A percentile compares a stretch with the other conserved stretches of the same genome.
These are phyloP conservation scores for Tholera decimalis DNA, from an alignment of 2,888 invertebrate species.

Conservation along the genomic window DNA sequence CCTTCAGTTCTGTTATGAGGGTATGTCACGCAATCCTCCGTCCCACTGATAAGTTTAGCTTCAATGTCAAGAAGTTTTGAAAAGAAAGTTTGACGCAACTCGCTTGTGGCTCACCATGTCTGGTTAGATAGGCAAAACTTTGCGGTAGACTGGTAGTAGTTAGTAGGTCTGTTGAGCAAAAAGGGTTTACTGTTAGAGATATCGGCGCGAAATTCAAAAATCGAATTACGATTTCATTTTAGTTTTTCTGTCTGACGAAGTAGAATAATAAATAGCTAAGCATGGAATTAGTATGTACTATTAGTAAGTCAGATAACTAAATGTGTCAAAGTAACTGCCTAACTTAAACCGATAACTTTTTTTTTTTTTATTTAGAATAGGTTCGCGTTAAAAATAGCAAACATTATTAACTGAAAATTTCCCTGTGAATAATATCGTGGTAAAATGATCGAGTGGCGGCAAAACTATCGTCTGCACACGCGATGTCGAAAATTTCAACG, in stretches of 20 bases:
- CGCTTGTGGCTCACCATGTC: constrained; percentile 8
- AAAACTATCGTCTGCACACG: constrained; percentile 48
- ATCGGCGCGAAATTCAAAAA: not conserved
- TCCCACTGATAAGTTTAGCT: constrained; percentile 35
- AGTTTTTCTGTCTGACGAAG: not conserved
- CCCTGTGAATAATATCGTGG: constrained; percentile 31
- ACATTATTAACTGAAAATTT: constrained; percentile 22
- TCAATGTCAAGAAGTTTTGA: constrained; percentile 57
- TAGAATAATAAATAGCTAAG: not conserved
- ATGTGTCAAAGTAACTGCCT: not conserved
- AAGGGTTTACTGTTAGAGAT: not conserved
- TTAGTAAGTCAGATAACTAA: not conserved
- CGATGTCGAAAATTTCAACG: constrained; percentile 56
- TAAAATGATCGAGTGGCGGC: constrained; percentile 45
- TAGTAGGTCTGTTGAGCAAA: not conserved
- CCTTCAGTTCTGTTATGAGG: constrained; percentile 41
- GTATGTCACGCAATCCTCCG: constrained; percentile 57
- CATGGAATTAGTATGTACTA: not conserved
- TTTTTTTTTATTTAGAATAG: constrained; percentile 15
- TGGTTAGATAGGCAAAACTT: constrained; percentile 11
- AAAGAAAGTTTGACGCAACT: constrained; percentile 28
- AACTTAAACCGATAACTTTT: not conserved
- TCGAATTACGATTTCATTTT: not conserved
- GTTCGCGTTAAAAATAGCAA: constrained; percentile 4
- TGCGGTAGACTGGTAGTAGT: not conserved